Base-by-base conservation (phyloP, 2,113 vertebrate species). In the Callocephalon fimbriatum region DNA sequence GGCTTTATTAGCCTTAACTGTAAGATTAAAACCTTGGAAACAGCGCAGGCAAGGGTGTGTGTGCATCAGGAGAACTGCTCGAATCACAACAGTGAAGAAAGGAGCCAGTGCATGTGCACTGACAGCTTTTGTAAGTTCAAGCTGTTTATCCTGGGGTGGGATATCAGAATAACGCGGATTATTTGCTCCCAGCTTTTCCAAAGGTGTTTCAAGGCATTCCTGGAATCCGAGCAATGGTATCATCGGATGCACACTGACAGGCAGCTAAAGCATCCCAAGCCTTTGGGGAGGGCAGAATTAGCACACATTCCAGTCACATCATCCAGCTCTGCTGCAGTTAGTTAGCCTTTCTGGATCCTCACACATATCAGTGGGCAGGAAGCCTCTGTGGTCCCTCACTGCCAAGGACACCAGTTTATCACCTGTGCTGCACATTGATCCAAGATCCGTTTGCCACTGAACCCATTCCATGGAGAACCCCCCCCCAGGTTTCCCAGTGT, bases 101-200 rank as follows among this genome's bases (percentile, higher is more conserved):
- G 31, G 20, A 68, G 19, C 12, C 48, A 25, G 14, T 8, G 54
- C 4, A 1, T 14, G 21, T 56, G 63, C 63, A 4, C 62, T 85
- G 90, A 38, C 32, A 91, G 78, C 77, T 96, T 93, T 72, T 83
- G 58, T 47, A 25, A 47, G 75, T 90, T 75, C 72, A 72, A 93
- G 37, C 66, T 67, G 54, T 71, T 90, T 94, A 92, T 86, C 67
- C 95, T 81, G 45, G 88, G 73, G 75, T 86, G 86, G 76, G 81
- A 79, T 95, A 94, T 63, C 51, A 65, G 75, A 88, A 87, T 85
- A 54, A 94, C 11, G 62, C 56, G 86, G 63, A 18, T 73, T 86
- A 25, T 66, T 93, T 82, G 38, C 47, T 59, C 71, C 45, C 59
- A 54, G 12, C 8, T 65, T 71, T 74, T 83, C 79, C 7, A 6